Conservation (phyloP, 1,140 invertebrate genomes). For the Rhopalosiphum maidis region DNA sequence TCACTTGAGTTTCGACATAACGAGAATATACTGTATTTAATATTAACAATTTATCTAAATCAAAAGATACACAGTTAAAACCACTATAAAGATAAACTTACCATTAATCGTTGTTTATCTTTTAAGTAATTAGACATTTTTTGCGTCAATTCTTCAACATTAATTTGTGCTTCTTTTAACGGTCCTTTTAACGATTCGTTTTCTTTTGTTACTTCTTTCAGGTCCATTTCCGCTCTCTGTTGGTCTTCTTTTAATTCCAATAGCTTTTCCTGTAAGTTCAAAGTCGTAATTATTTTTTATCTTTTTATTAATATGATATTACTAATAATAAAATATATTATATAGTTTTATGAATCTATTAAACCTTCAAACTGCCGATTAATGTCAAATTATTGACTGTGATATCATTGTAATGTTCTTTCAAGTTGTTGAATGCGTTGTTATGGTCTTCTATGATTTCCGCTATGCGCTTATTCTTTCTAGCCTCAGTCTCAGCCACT, state of each 20-base stretch:
- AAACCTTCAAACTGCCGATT: conserved; percentile 79
- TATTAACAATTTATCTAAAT: too few species aligned
- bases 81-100: conserved; percentile 60
- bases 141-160: conserved; percentile 73
- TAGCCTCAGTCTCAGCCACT: conserved; percentile 85
- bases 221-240: conserved; percentile 76
- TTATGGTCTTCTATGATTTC: conserved; percentile 84
- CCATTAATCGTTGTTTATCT: conserved; percentile 72
- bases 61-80: background rate
- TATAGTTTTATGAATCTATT: background rate
- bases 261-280: conserved; percentile 75
- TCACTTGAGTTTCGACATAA: too few species aligned
- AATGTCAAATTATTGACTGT: conserved; percentile 87
- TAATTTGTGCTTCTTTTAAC: conserved; percentile 72
- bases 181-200: conserved; percentile 77
- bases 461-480: conserved; percentile 86
- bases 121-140: conserved; percentile 82
- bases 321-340: background rate
- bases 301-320: background rate
- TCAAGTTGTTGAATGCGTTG: conserved; percentile 84
- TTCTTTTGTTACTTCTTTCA: conserved; percentile 71
- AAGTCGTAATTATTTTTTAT: conserved; percentile 23
- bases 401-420: conserved; percentile 94
- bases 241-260: conserved; percentile 81
- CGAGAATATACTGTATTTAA: too few species aligned